Conservation (phyloP, 2,797 vertebrate genomes). For the Clamator glandarius region DNA sequence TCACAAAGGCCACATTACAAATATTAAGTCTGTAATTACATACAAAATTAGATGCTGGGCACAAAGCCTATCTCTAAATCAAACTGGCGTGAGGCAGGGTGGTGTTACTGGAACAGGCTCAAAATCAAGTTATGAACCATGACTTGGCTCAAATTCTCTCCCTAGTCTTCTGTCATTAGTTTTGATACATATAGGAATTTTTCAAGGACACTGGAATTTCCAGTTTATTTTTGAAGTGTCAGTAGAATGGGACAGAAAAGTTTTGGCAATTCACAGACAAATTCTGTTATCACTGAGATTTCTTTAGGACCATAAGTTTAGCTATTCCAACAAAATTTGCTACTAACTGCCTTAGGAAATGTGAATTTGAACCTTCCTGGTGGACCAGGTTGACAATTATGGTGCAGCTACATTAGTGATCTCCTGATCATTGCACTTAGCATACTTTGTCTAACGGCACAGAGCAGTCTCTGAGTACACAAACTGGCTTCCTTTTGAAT, state of each 20-base stretch:
- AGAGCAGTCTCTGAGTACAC: not conserved
- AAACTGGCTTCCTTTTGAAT: not conserved
- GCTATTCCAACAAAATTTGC: not conserved
- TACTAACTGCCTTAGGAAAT: not conserved
- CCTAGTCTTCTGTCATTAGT: slow-evolving; percentile 18
- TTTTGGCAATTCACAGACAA: not conserved
- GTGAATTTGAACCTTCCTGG: not conserved
- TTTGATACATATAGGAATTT: slow-evolving; percentile 34
- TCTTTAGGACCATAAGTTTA: not conserved
- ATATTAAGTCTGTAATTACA: slow-evolving; percentile 44
- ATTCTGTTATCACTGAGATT: not conserved
- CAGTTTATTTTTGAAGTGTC: not conserved
- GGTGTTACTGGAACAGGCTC: slow-evolving; percentile 48
- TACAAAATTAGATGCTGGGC: slow-evolving; percentile 30
- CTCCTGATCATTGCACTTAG: slow-evolving; percentile 10
- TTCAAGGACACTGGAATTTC: slow-evolving; percentile 1
- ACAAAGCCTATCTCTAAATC: slow-evolving; percentile 58
- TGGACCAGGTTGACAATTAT: slow-evolving; percentile 18
- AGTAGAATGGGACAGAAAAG: not conserved
- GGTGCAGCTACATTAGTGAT: not conserved
- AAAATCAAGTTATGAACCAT: slow-evolving; percentile 31
- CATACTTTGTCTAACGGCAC: not conserved
- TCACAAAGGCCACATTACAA: not conserved
- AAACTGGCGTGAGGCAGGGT: slow-evolving; percentile 37
- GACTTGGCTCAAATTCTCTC: slow-evolving; percentile 37